These are phyloP conservation scores for Cosmopolites sordidus DNA, from an alignment of 2,888 invertebrate species.

Conservation along the genomic window DNA sequence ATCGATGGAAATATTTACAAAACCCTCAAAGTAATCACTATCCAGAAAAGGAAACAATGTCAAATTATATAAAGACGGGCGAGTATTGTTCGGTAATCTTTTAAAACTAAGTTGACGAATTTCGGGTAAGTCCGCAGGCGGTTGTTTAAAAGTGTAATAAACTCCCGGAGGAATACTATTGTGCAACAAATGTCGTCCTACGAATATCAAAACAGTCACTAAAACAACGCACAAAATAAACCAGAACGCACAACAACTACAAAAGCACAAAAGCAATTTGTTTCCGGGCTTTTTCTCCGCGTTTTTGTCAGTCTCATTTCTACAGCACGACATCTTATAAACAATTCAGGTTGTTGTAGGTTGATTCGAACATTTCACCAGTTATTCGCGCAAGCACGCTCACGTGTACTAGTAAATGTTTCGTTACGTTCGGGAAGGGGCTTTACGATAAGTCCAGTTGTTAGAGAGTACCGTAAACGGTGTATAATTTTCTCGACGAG, in stretches of 20 bases:
- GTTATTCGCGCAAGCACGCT: slow-evolving; percentile 20
- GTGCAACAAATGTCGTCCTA: slow-evolving; percentile 39
- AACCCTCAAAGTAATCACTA: slow-evolving; percentile 57
- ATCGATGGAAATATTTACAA: slow-evolving; percentile 53
- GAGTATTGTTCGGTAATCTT: slow-evolving; percentile 57
- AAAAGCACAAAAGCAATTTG: slow-evolving; percentile 32
- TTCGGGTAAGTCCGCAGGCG: neutral
- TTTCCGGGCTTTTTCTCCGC: slow-evolving; percentile 5
- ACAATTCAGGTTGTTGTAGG: neutral
- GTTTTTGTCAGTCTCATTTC: slow-evolving; percentile 8
- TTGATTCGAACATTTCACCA: slow-evolving; percentile 29
- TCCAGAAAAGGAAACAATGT: slow-evolving; percentile 60
- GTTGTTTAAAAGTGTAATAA: neutral
- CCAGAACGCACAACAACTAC: slow-evolving; percentile 44
- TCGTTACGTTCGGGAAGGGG: slow-evolving; percentile 16
- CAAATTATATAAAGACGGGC: slow-evolving; percentile 62
- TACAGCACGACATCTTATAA: slow-evolving; percentile 20
- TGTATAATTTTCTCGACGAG: slow-evolving; percentile 2
- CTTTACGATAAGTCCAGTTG: slow-evolving; percentile 1
- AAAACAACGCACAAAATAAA: slow-evolving; percentile 42
- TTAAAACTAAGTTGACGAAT: slow-evolving; percentile 6
- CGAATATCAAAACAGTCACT: slow-evolving; percentile 42
- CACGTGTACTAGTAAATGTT: slow-evolving; percentile 20
- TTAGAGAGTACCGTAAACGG: slow-evolving; percentile 20
- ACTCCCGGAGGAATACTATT: slow-evolving; percentile 21